Percentiles rank a stretch among this genome's conserved stretches.
Evolutionary conservation across 2,113 vertebrate genomes (phyloP).

Genomic region (Calcarius ornatus): DNA sequence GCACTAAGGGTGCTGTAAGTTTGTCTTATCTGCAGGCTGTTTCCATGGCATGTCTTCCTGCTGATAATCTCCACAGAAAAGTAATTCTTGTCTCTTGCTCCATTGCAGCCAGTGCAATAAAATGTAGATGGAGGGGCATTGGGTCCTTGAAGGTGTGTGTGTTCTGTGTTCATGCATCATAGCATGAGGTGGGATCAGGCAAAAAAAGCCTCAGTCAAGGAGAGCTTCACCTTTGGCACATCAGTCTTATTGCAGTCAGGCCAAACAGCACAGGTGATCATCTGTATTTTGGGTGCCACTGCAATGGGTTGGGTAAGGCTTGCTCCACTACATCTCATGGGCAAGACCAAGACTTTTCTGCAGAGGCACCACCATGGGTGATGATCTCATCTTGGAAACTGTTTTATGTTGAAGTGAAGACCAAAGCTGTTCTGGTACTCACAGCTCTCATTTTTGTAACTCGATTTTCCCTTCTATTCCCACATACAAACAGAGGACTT

Average conservation of each 20-base stretch:
- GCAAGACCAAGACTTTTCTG: background rate
- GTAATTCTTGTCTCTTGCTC: background rate
- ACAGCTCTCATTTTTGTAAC: background rate
- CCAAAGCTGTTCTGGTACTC: background rate
- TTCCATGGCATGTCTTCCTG: background rate
- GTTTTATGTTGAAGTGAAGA: background rate
- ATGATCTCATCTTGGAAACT: background rate
- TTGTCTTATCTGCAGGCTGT: background rate
- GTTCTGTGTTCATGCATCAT: fast-evolving
- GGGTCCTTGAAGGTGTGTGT: background rate
- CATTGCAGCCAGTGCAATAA: background rate
- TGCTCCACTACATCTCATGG: background rate
- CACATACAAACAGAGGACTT: background rate
- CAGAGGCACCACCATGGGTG: background rate
- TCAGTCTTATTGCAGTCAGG: background rate
- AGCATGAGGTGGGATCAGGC: background rate
- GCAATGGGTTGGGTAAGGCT: background rate
- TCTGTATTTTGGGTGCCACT: background rate
- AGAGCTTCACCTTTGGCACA: background rate
- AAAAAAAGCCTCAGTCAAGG: background rate
- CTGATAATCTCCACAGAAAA: background rate
- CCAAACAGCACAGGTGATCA: fast-evolving
- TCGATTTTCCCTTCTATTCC: background rate
- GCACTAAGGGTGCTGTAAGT: background rate
- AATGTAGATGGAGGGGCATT: fast-evolving